Percentiles rank a stretch among this genome's conserved stretches.
Evolutionary conservation across 2,113 vertebrate species (phyloP).

Genomic region (Catharus fuscescens): DNA sequence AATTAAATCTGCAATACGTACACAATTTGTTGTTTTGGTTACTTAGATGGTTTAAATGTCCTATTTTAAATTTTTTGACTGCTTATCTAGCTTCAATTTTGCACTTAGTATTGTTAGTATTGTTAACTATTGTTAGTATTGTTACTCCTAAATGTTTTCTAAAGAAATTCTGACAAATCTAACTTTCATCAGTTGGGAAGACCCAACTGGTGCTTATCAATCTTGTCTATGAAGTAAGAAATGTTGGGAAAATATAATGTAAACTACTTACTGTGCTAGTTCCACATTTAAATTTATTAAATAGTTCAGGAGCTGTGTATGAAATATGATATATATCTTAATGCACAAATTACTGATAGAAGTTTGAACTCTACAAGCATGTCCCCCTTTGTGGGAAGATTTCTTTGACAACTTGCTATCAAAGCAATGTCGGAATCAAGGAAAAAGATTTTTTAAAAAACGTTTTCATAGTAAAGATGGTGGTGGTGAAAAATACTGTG

Average conservation of each 20-base stretch:
- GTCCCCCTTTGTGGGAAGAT: neutral
- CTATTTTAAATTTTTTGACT: neutral
- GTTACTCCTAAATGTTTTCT: neutral
- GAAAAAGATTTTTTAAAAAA: neutral
- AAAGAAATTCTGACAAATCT: neutral
- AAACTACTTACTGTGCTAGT: neutral
- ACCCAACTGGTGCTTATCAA: neutral
- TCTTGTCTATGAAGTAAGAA: neutral
- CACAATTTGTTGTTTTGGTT: neutral
- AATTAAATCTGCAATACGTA: neutral
- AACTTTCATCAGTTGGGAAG: neutral
- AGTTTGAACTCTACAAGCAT: neutral
- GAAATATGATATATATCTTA: neutral
- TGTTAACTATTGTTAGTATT: neutral
- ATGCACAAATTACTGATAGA: neutral
- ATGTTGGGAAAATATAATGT: neutral
- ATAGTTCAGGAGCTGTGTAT: neutral
- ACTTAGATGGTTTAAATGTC: neutral
- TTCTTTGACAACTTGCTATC: neutral
- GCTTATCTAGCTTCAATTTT: neutral
- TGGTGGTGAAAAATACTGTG: neutral
- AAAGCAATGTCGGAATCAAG: neutral
- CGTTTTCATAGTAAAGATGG: neutral
- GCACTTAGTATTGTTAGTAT: neutral
- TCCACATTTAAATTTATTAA: neutral